Conservation (phyloP, 1,140 invertebrate species). For the Gryon sp. region DNA sequence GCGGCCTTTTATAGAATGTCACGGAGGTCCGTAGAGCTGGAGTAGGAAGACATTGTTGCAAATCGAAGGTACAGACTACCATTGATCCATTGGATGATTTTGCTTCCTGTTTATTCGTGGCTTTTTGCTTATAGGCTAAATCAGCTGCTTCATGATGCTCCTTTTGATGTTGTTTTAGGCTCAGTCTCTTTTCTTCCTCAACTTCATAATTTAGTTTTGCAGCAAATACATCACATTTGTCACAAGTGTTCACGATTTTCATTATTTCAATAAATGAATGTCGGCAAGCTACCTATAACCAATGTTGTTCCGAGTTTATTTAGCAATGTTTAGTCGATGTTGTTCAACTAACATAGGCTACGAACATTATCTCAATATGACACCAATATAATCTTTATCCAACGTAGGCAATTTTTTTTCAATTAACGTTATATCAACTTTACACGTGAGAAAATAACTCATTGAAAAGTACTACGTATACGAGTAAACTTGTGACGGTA, state of each 20-base stretch:
- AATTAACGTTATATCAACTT: too few species aligned
- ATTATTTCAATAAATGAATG: too few species aligned
- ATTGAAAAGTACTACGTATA: too few species aligned
- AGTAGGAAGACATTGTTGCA: conserved; percentile 68
- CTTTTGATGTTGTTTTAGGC: conserved; percentile 19
- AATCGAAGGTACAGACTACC: conserved; percentile 27
- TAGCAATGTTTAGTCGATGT: too few species aligned
- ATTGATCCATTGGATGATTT: not conserved
- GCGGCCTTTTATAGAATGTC: conserved; percentile 68
- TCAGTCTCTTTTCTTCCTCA: conserved; percentile 7
- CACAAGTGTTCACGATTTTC: conserved; percentile 64
- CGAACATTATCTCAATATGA: too few species aligned
- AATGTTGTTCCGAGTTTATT: too few species aligned
- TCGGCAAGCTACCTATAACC: too few species aligned
- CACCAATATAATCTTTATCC: too few species aligned
- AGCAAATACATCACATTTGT: conserved; percentile 49
- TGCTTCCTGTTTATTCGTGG: not conserved
- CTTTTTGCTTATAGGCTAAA: conserved; percentile 18
- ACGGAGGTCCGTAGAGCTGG: conserved; percentile 60
- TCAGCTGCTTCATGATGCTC: conserved; percentile 30
- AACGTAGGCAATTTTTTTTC: too few species aligned
- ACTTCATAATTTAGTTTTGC: conserved; percentile 29
- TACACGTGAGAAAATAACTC: too few species aligned
- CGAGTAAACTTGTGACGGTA: too few species aligned
- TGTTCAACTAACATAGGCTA: too few species aligned